Percentiles rank a stretch among this genome's conserved stretches.
Evolutionary conservation across 2,113 vertebrate species (phyloP).

Genomic region (Casuarius casuarius): DNA sequence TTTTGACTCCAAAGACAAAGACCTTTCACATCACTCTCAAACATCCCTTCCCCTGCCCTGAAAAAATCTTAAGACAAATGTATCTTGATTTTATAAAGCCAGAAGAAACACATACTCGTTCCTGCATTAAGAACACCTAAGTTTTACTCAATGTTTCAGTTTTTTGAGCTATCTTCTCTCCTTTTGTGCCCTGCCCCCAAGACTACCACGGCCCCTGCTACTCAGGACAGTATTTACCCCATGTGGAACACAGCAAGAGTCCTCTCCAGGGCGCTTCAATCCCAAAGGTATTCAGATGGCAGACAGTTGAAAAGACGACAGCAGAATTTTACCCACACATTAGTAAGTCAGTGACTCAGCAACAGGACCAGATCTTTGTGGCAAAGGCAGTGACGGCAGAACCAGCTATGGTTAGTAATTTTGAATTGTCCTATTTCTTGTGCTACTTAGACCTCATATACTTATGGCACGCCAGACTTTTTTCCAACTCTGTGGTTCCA

Average conservation of each 20-base stretch:
- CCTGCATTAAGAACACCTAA: background rate
- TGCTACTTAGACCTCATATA: background rate
- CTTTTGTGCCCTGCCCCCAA: background rate
- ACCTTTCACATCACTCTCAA: background rate
- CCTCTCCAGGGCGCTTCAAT: background rate
- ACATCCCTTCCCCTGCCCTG: rapidly evolving
- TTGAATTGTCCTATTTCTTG: background rate
- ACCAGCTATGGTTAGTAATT: background rate
- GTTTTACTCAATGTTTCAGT: background rate
- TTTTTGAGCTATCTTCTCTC: background rate
- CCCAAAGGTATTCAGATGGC: background rate
- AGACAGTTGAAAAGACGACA: background rate
- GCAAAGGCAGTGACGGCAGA: background rate
- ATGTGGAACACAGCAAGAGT: background rate
- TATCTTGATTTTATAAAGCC: background rate
- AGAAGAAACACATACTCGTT: background rate
- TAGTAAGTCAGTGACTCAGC: background rate
- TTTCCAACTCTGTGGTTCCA: background rate
- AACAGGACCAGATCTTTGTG: background rate
- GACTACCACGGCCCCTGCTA: background rate
- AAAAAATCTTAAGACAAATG: background rate
- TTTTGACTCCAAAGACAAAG: background rate
- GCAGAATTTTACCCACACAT: background rate
- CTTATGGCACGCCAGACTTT: background rate
- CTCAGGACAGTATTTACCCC: background rate